A percentile compares a stretch with the other conserved stretches of the same genome.
Evolutionary conservation across 2,113 vertebrate genomes (phyloP).

Genomic region (Agelaius tricolor): DNA sequence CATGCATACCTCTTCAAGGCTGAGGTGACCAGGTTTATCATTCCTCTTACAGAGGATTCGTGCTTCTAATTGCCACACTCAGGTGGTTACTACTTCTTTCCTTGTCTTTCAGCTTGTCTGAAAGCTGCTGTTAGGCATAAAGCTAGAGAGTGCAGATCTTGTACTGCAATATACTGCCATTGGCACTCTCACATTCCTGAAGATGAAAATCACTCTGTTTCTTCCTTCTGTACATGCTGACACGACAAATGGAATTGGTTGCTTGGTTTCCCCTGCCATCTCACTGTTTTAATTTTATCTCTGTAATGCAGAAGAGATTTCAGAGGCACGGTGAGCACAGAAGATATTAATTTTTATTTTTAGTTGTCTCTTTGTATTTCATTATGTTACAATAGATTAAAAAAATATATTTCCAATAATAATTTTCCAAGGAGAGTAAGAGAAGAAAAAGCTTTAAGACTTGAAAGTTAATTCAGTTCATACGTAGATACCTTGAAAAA

Average conservation of each 20-base stretch:
- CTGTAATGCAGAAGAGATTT: not conserved
- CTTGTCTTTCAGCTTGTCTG: not conserved
- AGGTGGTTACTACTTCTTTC: not conserved
- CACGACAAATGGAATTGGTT: not conserved
- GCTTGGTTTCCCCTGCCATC: not conserved
- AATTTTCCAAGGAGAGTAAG: not conserved
- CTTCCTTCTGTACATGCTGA: not conserved
- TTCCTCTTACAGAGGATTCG: not conserved
- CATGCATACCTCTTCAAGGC: not conserved
- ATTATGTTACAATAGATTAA: not conserved
- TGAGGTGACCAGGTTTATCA: not conserved
- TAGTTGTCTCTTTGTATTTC: not conserved
- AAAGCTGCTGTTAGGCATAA: not conserved
- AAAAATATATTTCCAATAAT: not conserved
- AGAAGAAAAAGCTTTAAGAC: not conserved
- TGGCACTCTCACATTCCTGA: not conserved
- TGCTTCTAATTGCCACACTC: not conserved
- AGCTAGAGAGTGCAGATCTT: not conserved
- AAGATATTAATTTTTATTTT: not conserved
- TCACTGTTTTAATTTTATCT: not conserved
- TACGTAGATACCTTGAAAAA: not conserved
- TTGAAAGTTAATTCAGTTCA: not conserved
- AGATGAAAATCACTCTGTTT: not conserved
- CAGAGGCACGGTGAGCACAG: not conserved
- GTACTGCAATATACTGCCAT: rapidly evolving